Evolutionary conservation across 1,140 invertebrate species (phyloP).

Genomic region (Calliopsis andreniformis): DNA sequence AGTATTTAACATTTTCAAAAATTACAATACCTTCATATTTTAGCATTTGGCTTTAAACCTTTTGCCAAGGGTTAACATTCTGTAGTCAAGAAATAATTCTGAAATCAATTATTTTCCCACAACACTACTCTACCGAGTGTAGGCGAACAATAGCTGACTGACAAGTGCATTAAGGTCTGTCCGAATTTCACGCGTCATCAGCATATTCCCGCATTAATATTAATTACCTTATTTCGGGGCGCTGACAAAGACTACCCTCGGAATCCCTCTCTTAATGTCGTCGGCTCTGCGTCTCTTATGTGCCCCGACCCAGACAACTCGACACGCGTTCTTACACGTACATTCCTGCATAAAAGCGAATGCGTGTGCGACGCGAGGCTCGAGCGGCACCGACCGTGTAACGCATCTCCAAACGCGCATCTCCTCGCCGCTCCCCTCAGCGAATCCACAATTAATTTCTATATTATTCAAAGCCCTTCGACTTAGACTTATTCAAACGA

Average conservation of each 20-base stretch:
- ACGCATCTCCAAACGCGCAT: constrained; percentile 40
- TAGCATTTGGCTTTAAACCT: no score
- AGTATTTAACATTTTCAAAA: no score
- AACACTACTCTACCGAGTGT: no score
- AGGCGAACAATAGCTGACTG: no score
- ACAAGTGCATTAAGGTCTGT: background rate
- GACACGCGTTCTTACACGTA: constrained; percentile 54
- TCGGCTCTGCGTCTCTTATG: constrained; percentile 31
- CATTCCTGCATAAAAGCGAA: constrained; percentile 39
- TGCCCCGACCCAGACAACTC: constrained; percentile 46
- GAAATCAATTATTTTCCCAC: no score
- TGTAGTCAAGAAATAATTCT: no score
- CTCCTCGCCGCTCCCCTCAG: constrained; percentile 9
- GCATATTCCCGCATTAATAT: constrained; percentile 34
- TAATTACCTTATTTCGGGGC: constrained; percentile 43
- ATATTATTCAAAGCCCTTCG: background rate
- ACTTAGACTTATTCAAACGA: background rate
- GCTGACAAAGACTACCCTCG: constrained; percentile 33
- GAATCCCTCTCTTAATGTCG: constrained; percentile 47
- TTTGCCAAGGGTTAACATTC: no score
- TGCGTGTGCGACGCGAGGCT: constrained; percentile 30
- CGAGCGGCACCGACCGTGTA: constrained; percentile 25
- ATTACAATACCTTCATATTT: no score
- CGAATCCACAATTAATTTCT: constrained; percentile 15
- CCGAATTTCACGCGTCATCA: constrained; percentile 22